These are phyloP conservation scores for Drosophila barbarae DNA, from an alignment of 2,888 invertebrate genomes.

Conservation along the genomic window DNA sequence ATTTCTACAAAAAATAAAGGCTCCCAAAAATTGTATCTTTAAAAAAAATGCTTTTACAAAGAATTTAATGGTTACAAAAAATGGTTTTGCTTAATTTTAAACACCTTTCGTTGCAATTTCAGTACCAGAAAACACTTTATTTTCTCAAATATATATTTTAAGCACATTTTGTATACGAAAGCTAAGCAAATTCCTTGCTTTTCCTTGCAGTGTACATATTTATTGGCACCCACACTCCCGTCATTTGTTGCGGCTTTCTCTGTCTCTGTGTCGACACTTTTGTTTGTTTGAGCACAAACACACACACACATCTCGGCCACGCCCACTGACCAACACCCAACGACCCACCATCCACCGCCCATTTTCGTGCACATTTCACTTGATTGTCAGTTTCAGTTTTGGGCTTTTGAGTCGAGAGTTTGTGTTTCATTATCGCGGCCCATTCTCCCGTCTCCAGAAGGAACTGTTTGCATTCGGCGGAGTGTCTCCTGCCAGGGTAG, in stretches of 20 bases:
- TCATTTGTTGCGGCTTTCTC: constrained; percentile 36
- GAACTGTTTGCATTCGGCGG: constrained; percentile 1
- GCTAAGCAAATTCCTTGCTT: not conserved
- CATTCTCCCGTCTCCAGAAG: no score
- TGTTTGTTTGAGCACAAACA: constrained; percentile 10
- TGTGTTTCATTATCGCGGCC: constrained; percentile 36
- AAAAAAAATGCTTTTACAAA: no score
- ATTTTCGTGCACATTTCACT: constrained; percentile 32
- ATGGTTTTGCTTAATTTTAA: not conserved
- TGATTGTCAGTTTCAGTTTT: constrained; percentile 43
- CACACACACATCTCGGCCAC: constrained; percentile 5
- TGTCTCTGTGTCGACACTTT: constrained; percentile 6
- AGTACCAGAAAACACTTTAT: not conserved
- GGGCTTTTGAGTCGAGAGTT: constrained; percentile 34
- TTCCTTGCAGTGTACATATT: constrained; percentile 12
- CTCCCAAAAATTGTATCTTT: no score
- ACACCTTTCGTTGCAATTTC: not conserved
- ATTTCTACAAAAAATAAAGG: no score
- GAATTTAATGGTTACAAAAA: no score
- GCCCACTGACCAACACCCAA: constrained; percentile 2
- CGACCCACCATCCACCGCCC: constrained; percentile 5
- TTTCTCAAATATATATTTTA: not conserved
- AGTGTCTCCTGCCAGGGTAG: not conserved
- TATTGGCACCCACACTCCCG: constrained; percentile 21
- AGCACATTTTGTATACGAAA: not conserved